A percentile compares a stretch with the other conserved stretches of the same genome.
phyloP scores from a whole-genome alignment of 2,797 vertebrate species.

The Sciurus vulgaris region DNA sequence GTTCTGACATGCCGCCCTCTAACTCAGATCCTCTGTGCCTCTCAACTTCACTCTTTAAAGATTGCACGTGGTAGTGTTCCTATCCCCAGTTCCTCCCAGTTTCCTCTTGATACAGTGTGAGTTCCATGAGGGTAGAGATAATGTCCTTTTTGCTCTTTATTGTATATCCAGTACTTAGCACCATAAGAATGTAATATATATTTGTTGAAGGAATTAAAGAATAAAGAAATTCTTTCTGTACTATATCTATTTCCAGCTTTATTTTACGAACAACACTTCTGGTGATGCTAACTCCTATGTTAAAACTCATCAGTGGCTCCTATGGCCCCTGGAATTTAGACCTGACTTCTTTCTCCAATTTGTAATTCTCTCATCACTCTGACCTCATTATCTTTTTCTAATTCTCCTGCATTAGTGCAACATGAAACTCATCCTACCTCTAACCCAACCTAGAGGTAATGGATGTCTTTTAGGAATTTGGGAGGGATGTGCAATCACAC shows the following conservation, averaged over 20 bases:
- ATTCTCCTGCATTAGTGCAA: not conserved
- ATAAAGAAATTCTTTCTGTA: not conserved
- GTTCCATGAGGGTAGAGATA: no score
- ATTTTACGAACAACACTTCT: not conserved
- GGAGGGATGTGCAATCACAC: not conserved
- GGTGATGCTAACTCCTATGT: not conserved
- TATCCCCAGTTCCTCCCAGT: not conserved
- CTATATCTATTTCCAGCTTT: not conserved
- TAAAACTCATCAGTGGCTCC: not conserved
- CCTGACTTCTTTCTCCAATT: not conserved
- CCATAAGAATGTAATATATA: not conserved
- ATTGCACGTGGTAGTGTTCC: fast-evolving
- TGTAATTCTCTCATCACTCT: not conserved
- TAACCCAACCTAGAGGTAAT: no score
- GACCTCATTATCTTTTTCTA: not conserved
- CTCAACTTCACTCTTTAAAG: not conserved
- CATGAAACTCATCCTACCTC: no score
- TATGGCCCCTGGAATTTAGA: not conserved
- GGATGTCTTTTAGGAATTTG: not conserved
- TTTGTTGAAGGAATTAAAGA: not conserved
- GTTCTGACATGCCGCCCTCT: not conserved
- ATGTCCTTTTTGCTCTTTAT: not conserved
- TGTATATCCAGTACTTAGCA: not conserved
- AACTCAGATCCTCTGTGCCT: not conserved
- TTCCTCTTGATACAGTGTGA: not conserved